These are phyloP conservation scores for Tenthredo livida DNA, from an alignment of 2,888 invertebrate species.

Conservation along the genomic window DNA sequence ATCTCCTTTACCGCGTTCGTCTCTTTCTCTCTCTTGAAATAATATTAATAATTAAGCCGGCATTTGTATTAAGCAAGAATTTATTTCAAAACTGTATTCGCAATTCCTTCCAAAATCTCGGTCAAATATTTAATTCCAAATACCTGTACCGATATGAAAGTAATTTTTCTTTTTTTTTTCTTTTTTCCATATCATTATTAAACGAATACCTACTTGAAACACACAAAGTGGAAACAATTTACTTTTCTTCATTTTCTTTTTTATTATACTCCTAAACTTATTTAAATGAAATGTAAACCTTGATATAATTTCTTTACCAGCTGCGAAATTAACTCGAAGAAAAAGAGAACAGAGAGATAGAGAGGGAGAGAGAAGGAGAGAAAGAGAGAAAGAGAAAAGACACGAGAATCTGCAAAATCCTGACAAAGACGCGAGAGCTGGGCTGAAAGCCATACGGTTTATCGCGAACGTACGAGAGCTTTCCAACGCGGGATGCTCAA, in stretches of 20 bases:
- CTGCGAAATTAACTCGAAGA: slow-evolving; percentile 18
- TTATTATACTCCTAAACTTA: background rate
- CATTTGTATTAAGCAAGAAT: background rate
- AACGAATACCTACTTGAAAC: slow-evolving; percentile 10
- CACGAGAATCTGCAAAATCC: background rate
- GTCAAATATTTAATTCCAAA: slow-evolving; percentile 6
- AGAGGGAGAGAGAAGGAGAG: background rate
- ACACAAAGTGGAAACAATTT: slow-evolving; percentile 25
- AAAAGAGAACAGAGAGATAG: background rate
- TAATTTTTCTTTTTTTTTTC: background rate
- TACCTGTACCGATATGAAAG: background rate
- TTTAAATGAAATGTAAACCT: slow-evolving; percentile 27
- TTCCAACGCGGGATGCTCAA: slow-evolving; percentile 49
- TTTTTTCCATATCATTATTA: background rate
- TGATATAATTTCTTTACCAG: slow-evolving; percentile 8
- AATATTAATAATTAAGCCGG: background rate
- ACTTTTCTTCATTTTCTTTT: background rate
- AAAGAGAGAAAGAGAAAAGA: background rate
- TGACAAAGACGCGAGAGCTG: background rate
- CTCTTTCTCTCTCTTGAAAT: background rate
- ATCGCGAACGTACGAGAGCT: slow-evolving; percentile 35
- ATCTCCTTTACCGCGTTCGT: background rate
- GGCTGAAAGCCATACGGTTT: slow-evolving; percentile 27
- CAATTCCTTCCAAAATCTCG: background rate
- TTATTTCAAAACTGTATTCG: background rate